Evolutionary conservation across 2,888 invertebrate species (phyloP), one percentile per base, ranked within the genome.

Genomic region (Dyspetes luteomarginatus): DNA sequence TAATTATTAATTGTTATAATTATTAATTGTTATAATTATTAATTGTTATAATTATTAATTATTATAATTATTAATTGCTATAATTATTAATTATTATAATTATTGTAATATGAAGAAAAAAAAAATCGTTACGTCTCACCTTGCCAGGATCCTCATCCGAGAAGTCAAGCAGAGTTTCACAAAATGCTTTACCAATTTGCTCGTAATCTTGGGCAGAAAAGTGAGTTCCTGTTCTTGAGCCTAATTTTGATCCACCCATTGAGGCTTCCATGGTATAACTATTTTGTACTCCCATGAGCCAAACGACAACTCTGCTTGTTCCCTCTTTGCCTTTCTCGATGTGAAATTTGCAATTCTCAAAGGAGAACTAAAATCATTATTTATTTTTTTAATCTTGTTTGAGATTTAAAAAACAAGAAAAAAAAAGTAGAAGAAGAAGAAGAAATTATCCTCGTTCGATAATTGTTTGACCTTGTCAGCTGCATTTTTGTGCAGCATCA

Each of bases 211-310:
- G 93, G 22, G 95, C 95, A 26, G 95, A 95, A 90, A 98, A 98
- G 92, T 98, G 98, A 19, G 97, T 97, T 3, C 96, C 96, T 86
- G 94, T 94, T 90, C 97, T 94, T 55, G 96, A 95, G 1, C 97
- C 97, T 73, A 98, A 92, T 83, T 95, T 95, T 1, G 98, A 97
- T 7, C 98, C 98, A 65, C 97, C 97, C 91, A 98, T 97, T 0
- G 98, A 98, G 4, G 98, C 98, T 93, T 98, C 98, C 94, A 98
- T 95, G 3, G 98, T 98, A 90, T 97, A 98, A 92, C 98, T 98
- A 89, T 98, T 98, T 76, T 96, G 95, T 56, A 98, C 97, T 24
- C 98, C 98, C 94, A 98, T 95, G 94, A 98, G 96, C 98, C 98
- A 98, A 88, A 98, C 96, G 0, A 98, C 98, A 5, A 98, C 97